phyloP scores from a whole-genome alignment of 2,888 invertebrate species.

The Agonopterix alstromeriana region DNA sequence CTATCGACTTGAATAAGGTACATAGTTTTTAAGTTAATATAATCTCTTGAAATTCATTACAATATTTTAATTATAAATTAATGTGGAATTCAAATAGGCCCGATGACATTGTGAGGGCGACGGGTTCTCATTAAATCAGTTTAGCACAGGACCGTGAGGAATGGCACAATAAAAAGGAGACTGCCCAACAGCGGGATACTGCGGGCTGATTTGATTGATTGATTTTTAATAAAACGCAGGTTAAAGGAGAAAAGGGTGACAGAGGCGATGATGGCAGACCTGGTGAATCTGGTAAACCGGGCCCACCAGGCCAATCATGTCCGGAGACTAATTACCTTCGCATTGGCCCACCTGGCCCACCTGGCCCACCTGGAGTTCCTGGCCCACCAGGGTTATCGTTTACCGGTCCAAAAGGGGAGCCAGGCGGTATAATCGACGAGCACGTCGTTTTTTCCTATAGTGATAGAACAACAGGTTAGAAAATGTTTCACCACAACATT shows the following conservation, averaged over 20 bases:
- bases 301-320: conserved; percentile 23
- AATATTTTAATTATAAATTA: too few relatives aligned
- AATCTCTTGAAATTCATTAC: too few relatives aligned
- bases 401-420: conserved; percentile 50
- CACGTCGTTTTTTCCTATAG: conserved; percentile 1
- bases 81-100: too few relatives aligned
- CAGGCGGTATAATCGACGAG: conserved; percentile 25
- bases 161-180: too few relatives aligned
- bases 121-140: too few relatives aligned
- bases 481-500: too few relatives aligned
- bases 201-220: too few relatives aligned
- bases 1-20: conserved; percentile 37
- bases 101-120: too few relatives aligned
- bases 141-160: too few relatives aligned
- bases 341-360: conserved; percentile 20
- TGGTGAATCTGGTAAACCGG: conserved; percentile 34
- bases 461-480: too few relatives aligned
- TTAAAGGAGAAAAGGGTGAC: conserved; percentile 53
- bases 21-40: too few relatives aligned
- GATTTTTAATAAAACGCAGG: conserved; percentile 19
- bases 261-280: conserved; percentile 33
- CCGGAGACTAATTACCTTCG: conserved; percentile 10
- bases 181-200: too few relatives aligned
- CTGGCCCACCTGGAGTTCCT: conserved; percentile 39
- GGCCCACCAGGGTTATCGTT: conserved; percentile 45